phyloP scores from a whole-genome alignment of 1,140 invertebrate genomes.

The Drosophila neocordata region DNA sequence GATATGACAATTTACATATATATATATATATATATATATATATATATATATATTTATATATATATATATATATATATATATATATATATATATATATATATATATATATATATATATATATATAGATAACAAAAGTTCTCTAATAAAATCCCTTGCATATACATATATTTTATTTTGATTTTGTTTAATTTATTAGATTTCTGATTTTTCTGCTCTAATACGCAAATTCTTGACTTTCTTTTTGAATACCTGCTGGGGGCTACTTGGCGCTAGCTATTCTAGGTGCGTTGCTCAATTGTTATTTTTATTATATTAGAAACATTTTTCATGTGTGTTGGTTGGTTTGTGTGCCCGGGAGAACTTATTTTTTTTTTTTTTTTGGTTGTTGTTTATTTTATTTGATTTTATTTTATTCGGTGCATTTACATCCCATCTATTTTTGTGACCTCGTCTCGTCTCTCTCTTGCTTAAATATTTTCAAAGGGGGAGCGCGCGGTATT shows the following conservation, averaged over 20 bases:
- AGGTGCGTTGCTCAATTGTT: constrained; percentile 18
- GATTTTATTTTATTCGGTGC: constrained; percentile 28
- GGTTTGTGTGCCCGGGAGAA: neutral
- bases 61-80: neutral
- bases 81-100: too few species aligned
- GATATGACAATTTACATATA: neutral
- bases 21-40: too few species aligned
- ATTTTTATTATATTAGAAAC: constrained; percentile 23
- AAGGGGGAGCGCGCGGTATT: neutral
- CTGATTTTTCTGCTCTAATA: neutral
- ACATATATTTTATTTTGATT: neutral
- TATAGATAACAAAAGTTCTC: neutral
- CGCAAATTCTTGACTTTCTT: neutral
- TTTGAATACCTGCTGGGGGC: neutral
- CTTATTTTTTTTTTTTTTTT: neutral
- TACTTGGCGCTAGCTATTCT: neutral
- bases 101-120: too few species aligned
- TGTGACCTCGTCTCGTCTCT: constrained; percentile 20
- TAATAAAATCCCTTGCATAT: neutral
- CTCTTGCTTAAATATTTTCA: neutral
- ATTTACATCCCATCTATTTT: constrained; percentile 45
- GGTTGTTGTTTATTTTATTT: constrained; percentile 42
- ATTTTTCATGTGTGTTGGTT: neutral
- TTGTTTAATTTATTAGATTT: neutral
- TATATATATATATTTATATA: neutral